Percentiles rank a stretch among this genome's conserved stretches.
Evolutionary conservation across 2,797 vertebrate genomes (phyloP).

Genomic region (Rhyacichthys aspro): DNA sequence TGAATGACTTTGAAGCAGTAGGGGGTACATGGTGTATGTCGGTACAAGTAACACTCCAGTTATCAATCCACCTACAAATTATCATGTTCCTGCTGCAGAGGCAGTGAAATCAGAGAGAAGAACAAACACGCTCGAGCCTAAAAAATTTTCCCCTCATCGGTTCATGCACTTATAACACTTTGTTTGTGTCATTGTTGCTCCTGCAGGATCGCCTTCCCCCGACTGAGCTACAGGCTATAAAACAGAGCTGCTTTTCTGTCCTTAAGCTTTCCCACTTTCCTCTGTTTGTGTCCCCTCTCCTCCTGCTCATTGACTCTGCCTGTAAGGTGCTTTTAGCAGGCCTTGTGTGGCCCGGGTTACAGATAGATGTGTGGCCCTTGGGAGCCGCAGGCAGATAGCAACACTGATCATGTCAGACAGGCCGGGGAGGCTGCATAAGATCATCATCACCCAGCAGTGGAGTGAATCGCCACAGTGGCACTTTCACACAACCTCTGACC

Average conservation of each 20-base stretch:
- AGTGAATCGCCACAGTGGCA: conserved; percentile 76
- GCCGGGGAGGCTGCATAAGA: conserved; percentile 77
- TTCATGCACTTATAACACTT: conserved; percentile 51
- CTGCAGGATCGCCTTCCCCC: conserved; percentile 18
- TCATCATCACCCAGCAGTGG: conserved; percentile 75
- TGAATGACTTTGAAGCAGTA: conserved; percentile 64
- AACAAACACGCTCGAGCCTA: conserved; percentile 31
- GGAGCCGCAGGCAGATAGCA: conserved; percentile 67
- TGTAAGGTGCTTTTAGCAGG: conserved; percentile 73
- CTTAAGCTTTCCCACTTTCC: conserved; percentile 62
- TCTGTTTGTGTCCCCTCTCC: conserved; percentile 55
- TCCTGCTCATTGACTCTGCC: conserved; percentile 69
- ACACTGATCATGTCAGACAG: conserved; percentile 78
- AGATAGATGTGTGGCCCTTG: conserved; percentile 72
- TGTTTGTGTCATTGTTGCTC: conserved; percentile 47
- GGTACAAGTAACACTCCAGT: conserved; percentile 47
- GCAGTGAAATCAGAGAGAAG: conserved; percentile 52
- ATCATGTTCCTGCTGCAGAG: conserved; percentile 47
- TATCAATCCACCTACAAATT: conserved; percentile 61
- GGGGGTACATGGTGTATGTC: conserved; percentile 48
- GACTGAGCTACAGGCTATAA: conserved; percentile 38
- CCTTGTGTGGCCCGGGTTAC: conserved; percentile 62
- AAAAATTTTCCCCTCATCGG: conserved; percentile 37
- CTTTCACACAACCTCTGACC: conserved; percentile 85
- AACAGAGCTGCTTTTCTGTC: conserved; percentile 61